Evolutionary conservation across 2,113 vertebrate species (phyloP).

Genomic region (Xerus inauris): DNA sequence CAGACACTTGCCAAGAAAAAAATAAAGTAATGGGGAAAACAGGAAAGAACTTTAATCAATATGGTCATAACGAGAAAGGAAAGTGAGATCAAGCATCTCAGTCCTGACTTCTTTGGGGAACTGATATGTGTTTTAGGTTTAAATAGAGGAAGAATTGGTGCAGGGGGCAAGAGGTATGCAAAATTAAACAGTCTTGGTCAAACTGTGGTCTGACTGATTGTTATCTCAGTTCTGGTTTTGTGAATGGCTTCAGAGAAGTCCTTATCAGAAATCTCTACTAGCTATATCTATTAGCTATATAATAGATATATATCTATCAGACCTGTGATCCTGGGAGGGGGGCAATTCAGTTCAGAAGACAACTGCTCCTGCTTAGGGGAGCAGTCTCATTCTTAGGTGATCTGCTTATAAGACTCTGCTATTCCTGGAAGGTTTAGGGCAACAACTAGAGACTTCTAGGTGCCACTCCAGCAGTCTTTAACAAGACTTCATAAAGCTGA

Average conservation of each 20-base stretch:
- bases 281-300: background rate
- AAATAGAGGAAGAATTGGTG: background rate
- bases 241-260: background rate
- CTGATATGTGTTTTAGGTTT: background rate
- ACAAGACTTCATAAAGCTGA: background rate
- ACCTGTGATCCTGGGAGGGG: background rate
- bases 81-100: background rate
- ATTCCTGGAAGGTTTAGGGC: background rate
- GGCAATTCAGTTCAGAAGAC: background rate
- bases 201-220: background rate
- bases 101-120: background rate
- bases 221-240: background rate
- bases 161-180: background rate
- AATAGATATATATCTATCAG: background rate
- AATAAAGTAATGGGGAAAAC: background rate
- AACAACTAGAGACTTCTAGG: background rate
- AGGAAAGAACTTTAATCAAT: background rate
- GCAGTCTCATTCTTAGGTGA: background rate
- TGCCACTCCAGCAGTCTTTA: background rate
- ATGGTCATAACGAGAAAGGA: background rate
- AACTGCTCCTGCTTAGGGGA: background rate
- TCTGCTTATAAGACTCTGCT: background rate
- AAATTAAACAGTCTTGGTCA: background rate
- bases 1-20: background rate
- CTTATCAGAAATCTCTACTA: background rate